Evolutionary conservation across 2,797 vertebrate genomes (phyloP), one percentile per base, ranked within the genome.

Genomic region (Periophthalmus magnuspinnatus): DNA sequence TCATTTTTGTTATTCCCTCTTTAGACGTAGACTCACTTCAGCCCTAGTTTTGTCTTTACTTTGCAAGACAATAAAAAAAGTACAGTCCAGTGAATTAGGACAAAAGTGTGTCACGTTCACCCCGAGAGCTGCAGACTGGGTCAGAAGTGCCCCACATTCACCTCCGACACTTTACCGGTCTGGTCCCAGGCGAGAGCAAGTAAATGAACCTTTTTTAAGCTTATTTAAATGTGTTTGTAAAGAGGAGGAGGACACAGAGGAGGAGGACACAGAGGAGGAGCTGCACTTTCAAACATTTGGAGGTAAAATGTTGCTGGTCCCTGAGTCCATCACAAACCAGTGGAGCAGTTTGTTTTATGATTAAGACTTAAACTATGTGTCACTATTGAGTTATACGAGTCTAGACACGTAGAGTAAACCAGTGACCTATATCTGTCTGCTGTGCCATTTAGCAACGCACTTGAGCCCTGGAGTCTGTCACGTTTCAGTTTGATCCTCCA

Each of bases 351-450:
- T 9, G 61, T 63, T 21, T 63, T 63, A 21, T 63, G 9, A 67
- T 22, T n/a, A 50, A 0, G 70, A 74, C 21, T 54, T 75, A 52
- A 71, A 68, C 19, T 5, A 70, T 69, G 69, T 50, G 1, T 36
- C 38, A 6, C 21, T 17, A 45, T 55, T 32, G 14, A 32, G 32
- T 61, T 14, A 69, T 62, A 70, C 54, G 8, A 67, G 10, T 48
- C 70, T 28, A 22, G 60, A 45, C 38, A 48, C n/a, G 41, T 19
- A 47, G 2, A 17, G 63, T 19, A 66, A 14, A 71, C 17, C 1
- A 56, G 21, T 65, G 69, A 68, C 72, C 73, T 67, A 69, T 5
- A 77, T 72, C 57, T 70, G 64, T 66, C 67, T 76, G 54, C 64
- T 24, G 16, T 60, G 59, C 21, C 55, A 41, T 70, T 79, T 11